Base-by-base conservation (phyloP, 2,113 vertebrate species). In the Onychostoma macrolepis region DNA sequence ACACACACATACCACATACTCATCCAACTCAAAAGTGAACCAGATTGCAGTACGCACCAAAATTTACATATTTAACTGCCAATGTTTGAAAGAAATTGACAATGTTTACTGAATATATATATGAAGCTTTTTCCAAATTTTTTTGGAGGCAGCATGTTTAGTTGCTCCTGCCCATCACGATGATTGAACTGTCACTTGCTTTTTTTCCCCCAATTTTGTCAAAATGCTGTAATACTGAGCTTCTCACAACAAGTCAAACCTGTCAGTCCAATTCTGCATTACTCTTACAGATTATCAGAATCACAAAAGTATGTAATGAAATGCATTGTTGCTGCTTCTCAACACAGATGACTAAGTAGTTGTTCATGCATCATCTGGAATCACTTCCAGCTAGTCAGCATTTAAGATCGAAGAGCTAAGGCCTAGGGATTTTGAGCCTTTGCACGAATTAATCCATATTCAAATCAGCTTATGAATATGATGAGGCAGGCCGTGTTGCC, bases 401-500 rank as follows among this genome's bases (percentile, higher is more conserved):
- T 50, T 30, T 58, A 19, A 69, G 65, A 84, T 28, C 45, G 33
- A 5, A 12, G n/a, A 56, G 67, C n/a, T 24, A 67, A 56, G 43
- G 19, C 43, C 15, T 43, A 28, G 43, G 71, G 84, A 85, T 76
- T 76, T 45, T 45, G 19, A 58, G 69, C 50, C 30, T 81, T 81
- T 56, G 65, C 69, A 21, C 2, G 2, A 69, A 26, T 78, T 6
- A 79, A 79, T 8, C 26, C 38, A 28, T 77, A 87, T 90, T 85
- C 26, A 72, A 53, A 69, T 80, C 38, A 76, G 17, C 3, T 90
- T 85, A 91, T 91, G 61, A 91, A 90, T 90, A 88, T 89, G 88
- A 81, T 91, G 88, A 90, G 83, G 45, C 67, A 86, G 84, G 89
- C 86, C 86, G 83, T 84, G 56, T 48, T 88, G 90, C 89, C 67